A percentile compares a stretch with the other conserved stretches of the same genome.
phyloP scores from a whole-genome alignment of 2,113 vertebrate genomes.

The Archilochus colubris region DNA sequence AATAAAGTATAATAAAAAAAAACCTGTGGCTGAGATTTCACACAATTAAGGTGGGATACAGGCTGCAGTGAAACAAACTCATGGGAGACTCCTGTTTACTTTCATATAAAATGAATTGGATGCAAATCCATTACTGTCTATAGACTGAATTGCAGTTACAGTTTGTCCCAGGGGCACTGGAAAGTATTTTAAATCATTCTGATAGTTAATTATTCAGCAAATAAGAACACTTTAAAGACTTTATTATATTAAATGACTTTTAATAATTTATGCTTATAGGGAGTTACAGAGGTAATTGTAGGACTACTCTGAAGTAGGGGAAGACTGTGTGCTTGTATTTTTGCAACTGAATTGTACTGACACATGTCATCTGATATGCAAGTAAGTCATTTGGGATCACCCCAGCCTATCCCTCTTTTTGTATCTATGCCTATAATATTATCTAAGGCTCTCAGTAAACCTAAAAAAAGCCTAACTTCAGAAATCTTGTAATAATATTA shows the following conservation, averaged over 20 bases:
- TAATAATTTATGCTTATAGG: slow-evolving; percentile 41
- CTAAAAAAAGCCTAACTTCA: neutral
- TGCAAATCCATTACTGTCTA: slow-evolving; percentile 35
- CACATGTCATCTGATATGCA: neutral
- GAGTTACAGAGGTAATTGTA: neutral
- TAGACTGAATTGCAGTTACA: slow-evolving; percentile 27
- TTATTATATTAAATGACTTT: slow-evolving; percentile 32
- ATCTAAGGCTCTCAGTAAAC: neutral
- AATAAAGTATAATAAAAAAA: neutral
- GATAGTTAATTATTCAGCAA: slow-evolving; percentile 46
- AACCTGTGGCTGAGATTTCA: slow-evolving; percentile 3
- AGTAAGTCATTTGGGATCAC: neutral
- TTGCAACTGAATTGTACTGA: neutral
- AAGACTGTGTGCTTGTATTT: neutral
- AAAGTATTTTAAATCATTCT: slow-evolving; percentile 34
- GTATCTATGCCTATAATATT: accelerated
- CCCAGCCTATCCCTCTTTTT: neutral
- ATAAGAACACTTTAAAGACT: slow-evolving; percentile 10
- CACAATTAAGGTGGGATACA: neutral
- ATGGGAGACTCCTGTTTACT: slow-evolving; percentile 27
- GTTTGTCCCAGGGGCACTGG: slow-evolving; percentile 35
- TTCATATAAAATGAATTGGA: slow-evolving; percentile 51
- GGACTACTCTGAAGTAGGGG: neutral
- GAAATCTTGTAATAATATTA: neutral
- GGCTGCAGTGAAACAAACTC: neutral